Conservation (phyloP, 2,113 vertebrate species). For the Podarcis muralis region DNA sequence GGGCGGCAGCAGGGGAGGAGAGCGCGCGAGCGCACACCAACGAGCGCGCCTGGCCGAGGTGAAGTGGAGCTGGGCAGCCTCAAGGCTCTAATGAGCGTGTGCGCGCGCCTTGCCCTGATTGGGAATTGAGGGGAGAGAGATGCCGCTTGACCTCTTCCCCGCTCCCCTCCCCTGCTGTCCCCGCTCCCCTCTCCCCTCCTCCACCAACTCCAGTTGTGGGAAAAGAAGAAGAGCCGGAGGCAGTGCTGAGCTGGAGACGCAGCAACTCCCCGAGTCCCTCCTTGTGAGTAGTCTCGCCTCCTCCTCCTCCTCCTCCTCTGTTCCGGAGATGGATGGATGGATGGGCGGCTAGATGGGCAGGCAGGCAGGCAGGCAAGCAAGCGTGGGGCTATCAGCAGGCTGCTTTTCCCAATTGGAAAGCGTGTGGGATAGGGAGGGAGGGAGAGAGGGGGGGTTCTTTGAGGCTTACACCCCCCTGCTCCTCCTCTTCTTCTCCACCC, state of each 20-base stretch:
- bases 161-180: not conserved
- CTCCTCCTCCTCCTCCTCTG: slow-evolving; percentile 1
- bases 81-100: slow-evolving; percentile 1
- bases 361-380: slow-evolving; percentile 35
- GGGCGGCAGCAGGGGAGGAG: slow-evolving; percentile 8
- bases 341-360: slow-evolving; percentile 6
- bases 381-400: slow-evolving; percentile 36
- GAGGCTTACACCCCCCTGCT: not conserved
- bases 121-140: not conserved
- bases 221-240: slow-evolving; percentile 58
- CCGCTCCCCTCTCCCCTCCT: not conserved
- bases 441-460: not conserved
- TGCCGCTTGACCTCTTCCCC: slow-evolving; percentile 32
- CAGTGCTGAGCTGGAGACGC: slow-evolving; percentile 66
- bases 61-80: slow-evolving; percentile 20
- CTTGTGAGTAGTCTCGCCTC: slow-evolving; percentile 57
- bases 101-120: not conserved
- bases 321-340: slow-evolving; percentile 6
- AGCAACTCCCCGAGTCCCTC: slow-evolving; percentile 59
- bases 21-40: not conserved
- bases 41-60: not conserved
- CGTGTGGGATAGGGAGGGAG: not conserved
- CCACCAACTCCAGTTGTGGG: slow-evolving; percentile 43
- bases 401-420: slow-evolving; percentile 23
- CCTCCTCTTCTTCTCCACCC: not conserved